phyloP scores from a whole-genome alignment of 64 coral and sea anemone genomes.

The Pachyseris speciosa region DNA sequence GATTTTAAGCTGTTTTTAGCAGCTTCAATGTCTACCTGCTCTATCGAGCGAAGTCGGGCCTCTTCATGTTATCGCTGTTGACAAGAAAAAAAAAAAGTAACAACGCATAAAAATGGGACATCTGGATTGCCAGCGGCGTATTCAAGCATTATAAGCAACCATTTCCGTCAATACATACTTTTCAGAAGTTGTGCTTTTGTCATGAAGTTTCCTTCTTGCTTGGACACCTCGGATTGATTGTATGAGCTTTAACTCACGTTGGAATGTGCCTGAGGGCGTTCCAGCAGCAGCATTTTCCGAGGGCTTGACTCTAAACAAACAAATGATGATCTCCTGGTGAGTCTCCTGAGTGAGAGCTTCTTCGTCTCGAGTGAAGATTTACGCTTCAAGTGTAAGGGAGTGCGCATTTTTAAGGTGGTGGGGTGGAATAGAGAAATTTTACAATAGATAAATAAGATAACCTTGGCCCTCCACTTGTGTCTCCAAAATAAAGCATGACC shows the following conservation, averaged over 20 bases:
- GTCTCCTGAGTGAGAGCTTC: not conserved
- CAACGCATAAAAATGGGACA: not conserved
- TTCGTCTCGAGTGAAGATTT: no score
- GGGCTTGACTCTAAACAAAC: not conserved
- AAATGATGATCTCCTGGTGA: not conserved
- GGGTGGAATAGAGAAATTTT: no score
- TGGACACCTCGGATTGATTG: constrained; percentile 6
- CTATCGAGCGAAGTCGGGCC: not conserved
- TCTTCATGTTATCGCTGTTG: not conserved
- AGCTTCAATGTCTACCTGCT: not conserved
- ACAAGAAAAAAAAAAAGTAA: not conserved
- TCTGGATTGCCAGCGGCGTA: not conserved
- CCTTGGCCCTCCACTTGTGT: no score
- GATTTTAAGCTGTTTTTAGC: constrained; percentile 11
- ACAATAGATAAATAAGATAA: no score
- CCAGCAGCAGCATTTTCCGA: not conserved
- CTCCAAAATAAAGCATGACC: no score
- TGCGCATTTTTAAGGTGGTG: no score
- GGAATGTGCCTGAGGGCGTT: not conserved
- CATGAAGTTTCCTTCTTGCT: not conserved
- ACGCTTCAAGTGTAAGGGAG: no score
- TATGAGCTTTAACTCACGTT: not conserved
- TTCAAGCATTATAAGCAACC: no score
- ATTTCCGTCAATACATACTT: not conserved
- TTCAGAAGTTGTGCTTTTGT: not conserved